phyloP scores from a whole-genome alignment of 1,140 invertebrate species.

The Tetragnatha versicolor region DNA sequence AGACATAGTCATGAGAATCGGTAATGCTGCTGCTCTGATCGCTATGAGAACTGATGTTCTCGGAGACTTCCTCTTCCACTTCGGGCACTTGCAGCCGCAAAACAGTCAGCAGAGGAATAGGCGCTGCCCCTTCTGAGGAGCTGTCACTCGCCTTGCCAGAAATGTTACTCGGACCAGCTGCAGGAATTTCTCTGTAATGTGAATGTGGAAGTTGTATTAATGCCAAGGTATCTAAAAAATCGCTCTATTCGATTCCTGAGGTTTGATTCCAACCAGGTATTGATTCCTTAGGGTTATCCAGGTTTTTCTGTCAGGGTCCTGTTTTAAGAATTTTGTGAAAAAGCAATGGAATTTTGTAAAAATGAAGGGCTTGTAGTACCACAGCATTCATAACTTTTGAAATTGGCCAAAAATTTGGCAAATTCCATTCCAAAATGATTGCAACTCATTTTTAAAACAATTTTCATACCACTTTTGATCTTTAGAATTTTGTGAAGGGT shows the following conservation, averaged over 20 bases:
- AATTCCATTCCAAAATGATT: too few species aligned
- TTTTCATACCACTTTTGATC: too few species aligned
- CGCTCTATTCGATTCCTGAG: neutral
- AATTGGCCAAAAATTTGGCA: too few species aligned
- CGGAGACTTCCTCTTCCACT: neutral
- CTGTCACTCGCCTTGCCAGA: neutral
- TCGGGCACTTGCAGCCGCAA: constrained; percentile 25
- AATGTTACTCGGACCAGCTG: too few species aligned
- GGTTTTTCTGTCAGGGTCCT: neutral
- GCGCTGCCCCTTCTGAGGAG: neutral
- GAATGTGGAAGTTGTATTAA: neutral
- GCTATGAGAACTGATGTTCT: neutral
- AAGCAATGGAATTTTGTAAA: too few species aligned
- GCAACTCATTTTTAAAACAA: too few species aligned
- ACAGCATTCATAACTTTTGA: too few species aligned
- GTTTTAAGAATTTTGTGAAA: too few species aligned
- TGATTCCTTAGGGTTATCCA: neutral
- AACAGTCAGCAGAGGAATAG: constrained; percentile 10
- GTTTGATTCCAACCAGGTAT: neutral
- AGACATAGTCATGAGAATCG: neutral
- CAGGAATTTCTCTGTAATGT: neutral
- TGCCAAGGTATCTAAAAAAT: neutral
- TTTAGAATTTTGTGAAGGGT: too few species aligned
- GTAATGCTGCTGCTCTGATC: too few species aligned
- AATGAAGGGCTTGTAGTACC: too few species aligned